These are phyloP conservation scores for Muntiacus reevesi DNA, from an alignment of 2,113 vertebrate species.

Conservation along the genomic window DNA sequence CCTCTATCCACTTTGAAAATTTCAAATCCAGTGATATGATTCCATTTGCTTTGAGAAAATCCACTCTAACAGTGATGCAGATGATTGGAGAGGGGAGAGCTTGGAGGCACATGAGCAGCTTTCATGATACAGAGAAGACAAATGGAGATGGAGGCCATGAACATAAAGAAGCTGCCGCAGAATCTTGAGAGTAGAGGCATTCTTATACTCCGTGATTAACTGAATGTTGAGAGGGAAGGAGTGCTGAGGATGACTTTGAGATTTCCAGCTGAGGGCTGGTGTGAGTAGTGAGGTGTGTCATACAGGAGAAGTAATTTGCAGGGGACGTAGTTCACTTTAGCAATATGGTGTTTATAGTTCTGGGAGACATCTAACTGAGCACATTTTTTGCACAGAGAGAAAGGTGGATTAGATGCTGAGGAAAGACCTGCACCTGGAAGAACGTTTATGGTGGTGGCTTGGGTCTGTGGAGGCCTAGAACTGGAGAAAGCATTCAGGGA, in stretches of 20 bases:
- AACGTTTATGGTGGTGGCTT: accelerated
- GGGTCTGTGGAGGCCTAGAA: background rate
- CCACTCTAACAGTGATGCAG: background rate
- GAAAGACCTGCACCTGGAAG: background rate
- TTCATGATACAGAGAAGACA: background rate
- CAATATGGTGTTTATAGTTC: background rate
- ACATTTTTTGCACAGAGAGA: background rate
- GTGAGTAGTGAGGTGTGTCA: background rate
- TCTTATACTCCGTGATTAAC: background rate
- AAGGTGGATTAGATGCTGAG: background rate
- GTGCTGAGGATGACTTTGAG: background rate
- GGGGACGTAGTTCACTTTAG: background rate
- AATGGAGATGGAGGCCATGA: background rate
- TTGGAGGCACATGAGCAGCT: background rate
- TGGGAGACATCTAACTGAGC: background rate
- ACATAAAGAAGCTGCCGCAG: background rate
- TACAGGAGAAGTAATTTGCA: background rate
- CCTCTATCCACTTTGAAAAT: background rate
- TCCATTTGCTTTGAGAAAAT: background rate
- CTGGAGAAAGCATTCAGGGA: background rate
- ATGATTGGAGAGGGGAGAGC: background rate
- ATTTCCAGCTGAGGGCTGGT: background rate
- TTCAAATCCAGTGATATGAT: background rate
- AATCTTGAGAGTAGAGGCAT: background rate
- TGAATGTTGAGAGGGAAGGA: background rate